Base-by-base conservation (phyloP, 1,140 invertebrate genomes). In the Hirudo medicinalis region DNA sequence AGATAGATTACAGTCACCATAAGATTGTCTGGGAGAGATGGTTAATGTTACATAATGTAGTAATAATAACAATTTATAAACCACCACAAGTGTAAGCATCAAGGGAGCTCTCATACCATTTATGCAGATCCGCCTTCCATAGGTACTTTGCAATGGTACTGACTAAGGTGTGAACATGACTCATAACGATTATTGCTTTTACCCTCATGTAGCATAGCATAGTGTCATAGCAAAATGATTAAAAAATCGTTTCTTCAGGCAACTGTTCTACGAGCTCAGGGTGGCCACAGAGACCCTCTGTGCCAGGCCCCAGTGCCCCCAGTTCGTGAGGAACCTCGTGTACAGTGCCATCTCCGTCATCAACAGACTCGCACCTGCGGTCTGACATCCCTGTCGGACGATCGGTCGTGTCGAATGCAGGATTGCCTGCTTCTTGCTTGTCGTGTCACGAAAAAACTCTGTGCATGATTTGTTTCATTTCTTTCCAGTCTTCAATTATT, bases 251-350 rank as follows among this genome's bases (percentile, higher is more conserved):
- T 63, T 49, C 75, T 76, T 9, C 75, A 87, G 91, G 74, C 91
- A 89, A 75, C 88, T 92, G 79, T 94, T 94, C 83, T 84, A 85
- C 70, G 91, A 94, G 80, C 79, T 91, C 71, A 84, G 89, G 54
- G 78, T 87, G 57, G 78, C 84, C 9, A 80, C 85, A 15, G 88
- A 90, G 79, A 78, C 82, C 22, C 76, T 85, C 25, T 87, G 87
- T 17, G 80, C 79, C 57, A 85, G 86, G 73, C 87, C 88, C 27
- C 80, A 78, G 36, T 82, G 86, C 75, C 90, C 90, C 0, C 79
- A 78, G 19, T 77, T 87, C 57, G 67, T 89, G 13, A 79, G 81
- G 68, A 85, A 82, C 75, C 76, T 85, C 1, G 77, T 88, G 25
- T 76, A 79, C 49, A 78, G 80, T 71, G 79, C 80, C 60, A 86